phyloP scores from a whole-genome alignment of 2,113 vertebrate species.

The Sarotherodon lohbergeri region DNA sequence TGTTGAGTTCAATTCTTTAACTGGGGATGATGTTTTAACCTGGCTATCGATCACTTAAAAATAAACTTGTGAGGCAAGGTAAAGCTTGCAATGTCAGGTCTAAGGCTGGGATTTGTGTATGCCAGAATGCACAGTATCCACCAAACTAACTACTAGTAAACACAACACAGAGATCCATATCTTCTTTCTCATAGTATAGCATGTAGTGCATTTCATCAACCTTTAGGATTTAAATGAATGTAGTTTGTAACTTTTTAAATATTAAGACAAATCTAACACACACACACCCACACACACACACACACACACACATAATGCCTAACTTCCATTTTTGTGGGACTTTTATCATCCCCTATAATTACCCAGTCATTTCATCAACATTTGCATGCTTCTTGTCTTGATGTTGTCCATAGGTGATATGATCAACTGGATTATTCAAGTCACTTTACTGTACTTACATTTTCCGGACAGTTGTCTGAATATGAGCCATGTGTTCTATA shows the following conservation, averaged over 20 bases:
- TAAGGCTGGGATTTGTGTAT: background rate
- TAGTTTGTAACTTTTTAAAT: background rate
- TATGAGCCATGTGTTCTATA: background rate
- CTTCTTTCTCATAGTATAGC: background rate
- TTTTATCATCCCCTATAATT: background rate
- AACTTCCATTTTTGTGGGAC: background rate
- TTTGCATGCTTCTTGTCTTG: background rate
- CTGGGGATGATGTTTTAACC: background rate
- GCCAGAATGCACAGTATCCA: background rate
- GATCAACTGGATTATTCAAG: too few relatives aligned
- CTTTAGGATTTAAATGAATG: background rate
- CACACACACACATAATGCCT: too few relatives aligned
- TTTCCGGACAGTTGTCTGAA: rapidly evolving
- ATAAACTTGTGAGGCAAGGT: background rate
- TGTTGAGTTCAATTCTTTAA: background rate
- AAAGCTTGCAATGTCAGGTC: background rate
- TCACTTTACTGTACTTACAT: background rate
- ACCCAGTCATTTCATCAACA: background rate
- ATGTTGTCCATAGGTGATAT: background rate
- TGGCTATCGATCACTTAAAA: background rate
- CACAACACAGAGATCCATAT: background rate
- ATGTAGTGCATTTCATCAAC: background rate
- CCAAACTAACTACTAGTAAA: background rate
- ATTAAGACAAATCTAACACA: background rate
- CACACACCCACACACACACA: too few relatives aligned